These are phyloP conservation scores for Diogma glabrata DNA, from an alignment of 2,888 invertebrate species.

Conservation along the genomic window DNA sequence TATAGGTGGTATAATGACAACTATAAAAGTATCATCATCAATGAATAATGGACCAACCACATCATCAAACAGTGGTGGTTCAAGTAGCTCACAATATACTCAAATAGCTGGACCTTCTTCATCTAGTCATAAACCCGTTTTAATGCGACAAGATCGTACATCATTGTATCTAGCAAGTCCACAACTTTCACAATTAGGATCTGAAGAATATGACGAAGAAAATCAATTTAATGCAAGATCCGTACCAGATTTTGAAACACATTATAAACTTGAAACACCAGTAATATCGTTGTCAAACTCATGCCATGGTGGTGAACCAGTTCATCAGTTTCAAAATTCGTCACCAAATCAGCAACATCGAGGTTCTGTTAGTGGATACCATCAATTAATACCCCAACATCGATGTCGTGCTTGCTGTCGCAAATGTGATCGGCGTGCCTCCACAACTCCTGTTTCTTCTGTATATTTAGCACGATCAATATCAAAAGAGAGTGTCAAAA, in stretches of 20 bases:
- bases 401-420: slow-evolving; percentile 46
- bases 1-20: slow-evolving; percentile 33
- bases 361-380: slow-evolving; percentile 52
- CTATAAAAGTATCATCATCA: slow-evolving; percentile 30
- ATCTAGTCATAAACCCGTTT: slow-evolving; percentile 61
- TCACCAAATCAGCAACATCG: slow-evolving; percentile 32
- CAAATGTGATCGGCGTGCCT: slow-evolving; percentile 66
- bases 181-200: slow-evolving; percentile 60
- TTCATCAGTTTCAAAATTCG: slow-evolving; percentile 6
- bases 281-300: slow-evolving; percentile 39
- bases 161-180: slow-evolving; percentile 59
- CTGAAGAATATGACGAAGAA: slow-evolving; percentile 63
- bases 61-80: neutral
- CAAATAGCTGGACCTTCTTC: slow-evolving; percentile 25
- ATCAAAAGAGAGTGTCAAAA: slow-evolving; percentile 70
- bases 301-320: slow-evolving; percentile 1
- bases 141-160: slow-evolving; percentile 78
- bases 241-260: slow-evolving; percentile 42
- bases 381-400: slow-evolving; percentile 56
- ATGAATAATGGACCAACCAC: slow-evolving; percentile 31
- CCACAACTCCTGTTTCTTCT: slow-evolving; percentile 65
- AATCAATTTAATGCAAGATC: slow-evolving; percentile 42
- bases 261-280: slow-evolving; percentile 43
- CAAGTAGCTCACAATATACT: neutral
- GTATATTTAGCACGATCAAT: slow-evolving; percentile 72